phyloP scores from a whole-genome alignment of 2,113 vertebrate genomes.

The Falcunculus frontatus region DNA sequence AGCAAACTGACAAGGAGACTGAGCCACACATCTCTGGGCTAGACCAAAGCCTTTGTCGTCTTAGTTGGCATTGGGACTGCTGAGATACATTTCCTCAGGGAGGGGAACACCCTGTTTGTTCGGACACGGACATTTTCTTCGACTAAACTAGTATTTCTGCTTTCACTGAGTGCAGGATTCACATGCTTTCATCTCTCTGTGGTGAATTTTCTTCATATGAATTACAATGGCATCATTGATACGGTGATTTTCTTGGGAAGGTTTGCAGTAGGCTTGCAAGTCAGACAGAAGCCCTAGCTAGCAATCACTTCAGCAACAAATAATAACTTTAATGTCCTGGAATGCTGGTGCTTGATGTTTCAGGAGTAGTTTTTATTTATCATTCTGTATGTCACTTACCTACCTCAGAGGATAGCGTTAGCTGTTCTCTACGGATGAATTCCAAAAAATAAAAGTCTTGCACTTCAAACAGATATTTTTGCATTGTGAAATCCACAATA shows the following conservation, averaged over 20 bases:
- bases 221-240: slow-evolving; percentile 1
- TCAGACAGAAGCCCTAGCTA: background rate
- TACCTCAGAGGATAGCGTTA: background rate
- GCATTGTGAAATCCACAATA: background rate
- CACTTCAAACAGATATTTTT: background rate
- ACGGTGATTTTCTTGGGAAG: background rate
- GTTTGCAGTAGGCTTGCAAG: background rate
- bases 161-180: background rate
- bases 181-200: background rate
- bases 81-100: background rate
- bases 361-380: background rate
- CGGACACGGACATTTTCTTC: background rate
- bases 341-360: background rate
- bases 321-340: background rate
- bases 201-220: slow-evolving; percentile 14
- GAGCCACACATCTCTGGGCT: background rate
- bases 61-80: background rate
- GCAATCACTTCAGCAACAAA: slow-evolving; percentile 9
- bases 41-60: background rate
- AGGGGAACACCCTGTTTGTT: background rate
- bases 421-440: background rate
- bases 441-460: background rate
- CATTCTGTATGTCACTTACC: background rate
- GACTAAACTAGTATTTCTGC: background rate
- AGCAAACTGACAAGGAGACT: background rate